Base-by-base conservation (phyloP, 2,113 vertebrate genomes). In the Vicugna pacos region DNA sequence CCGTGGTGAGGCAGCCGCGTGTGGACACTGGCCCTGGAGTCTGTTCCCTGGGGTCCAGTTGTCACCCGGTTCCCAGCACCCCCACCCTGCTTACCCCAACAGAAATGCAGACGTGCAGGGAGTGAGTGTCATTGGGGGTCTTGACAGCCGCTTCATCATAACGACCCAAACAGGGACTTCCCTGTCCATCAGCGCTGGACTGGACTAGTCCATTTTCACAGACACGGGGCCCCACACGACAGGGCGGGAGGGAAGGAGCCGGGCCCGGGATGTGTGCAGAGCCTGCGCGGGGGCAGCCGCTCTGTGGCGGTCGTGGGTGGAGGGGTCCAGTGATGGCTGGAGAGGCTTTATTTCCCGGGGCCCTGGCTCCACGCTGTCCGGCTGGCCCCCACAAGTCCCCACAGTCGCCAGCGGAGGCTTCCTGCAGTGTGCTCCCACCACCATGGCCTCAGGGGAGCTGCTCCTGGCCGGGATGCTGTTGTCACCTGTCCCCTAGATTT, bases 351-450 rank as follows among this genome's bases (percentile, higher is more conserved):
- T 76, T 52, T n/a, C 30, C 30, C 3, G 10, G 73, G 20, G 48
- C 48, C 17, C 38, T 42, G 0, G 30, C 73, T 42, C 38, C 38
- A 42, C 5, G 16, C 48, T 77, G 3, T 6, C 50, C 7, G 7
- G 67, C 35, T 67, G 0, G 75, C 48, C 75, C 20, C 75, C 17
- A 3, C 42, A 76, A 11, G 73, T 11, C 28, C 52, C 72, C 72
- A 17, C 72, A 10, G 42, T 26, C 46, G 42, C 72, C 0, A 32
- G 19, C 5, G 13, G 10, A 54, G 52, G 7, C 7, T 8, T 13
- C 32, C 77, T 8, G 2, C 30, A 0, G 20, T 1, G 1, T 13
- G 35, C 28, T 38, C 60, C 75, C 1, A 3, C 1, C 3, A 24
- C 73, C 50, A 52, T 46, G 20, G n/a, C 58, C 38, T 11, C n/a